phyloP scores from a whole-genome alignment of 1,140 invertebrate species.

The Phenacoccus solenopsis region DNA sequence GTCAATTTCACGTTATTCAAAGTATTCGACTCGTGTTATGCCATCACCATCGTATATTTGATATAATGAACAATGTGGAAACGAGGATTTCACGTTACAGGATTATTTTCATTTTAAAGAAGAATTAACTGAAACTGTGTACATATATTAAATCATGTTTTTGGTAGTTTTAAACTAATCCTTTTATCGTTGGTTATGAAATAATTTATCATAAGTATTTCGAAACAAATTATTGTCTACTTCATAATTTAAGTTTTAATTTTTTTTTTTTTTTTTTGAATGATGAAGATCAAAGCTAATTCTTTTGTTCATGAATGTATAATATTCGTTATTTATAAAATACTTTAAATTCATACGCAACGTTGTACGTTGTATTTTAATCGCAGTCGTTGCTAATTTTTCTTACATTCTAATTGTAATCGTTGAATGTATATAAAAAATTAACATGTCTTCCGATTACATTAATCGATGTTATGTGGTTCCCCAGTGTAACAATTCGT shows the following conservation, averaged over 20 bases:
- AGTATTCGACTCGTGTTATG: no score
- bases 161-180: neutral
- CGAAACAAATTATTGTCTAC: neutral
- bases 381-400: neutral
- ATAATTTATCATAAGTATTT: neutral
- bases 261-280: neutral
- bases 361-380: no score
- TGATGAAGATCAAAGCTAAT: neutral
- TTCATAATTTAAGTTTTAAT: neutral
- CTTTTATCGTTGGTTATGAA: neutral
- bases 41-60: no score
- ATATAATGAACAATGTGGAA: neutral
- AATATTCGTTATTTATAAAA: no score
- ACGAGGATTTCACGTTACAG: neutral
- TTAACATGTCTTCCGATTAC: constrained; percentile 10
- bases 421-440: neutral
- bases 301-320: neutral
- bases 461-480: neutral
- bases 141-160: neutral
- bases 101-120: neutral
- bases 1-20: neutral
- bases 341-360: neutral
- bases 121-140: neutral
- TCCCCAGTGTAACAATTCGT: neutral
- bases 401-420: neutral